A percentile compares a stretch with the other conserved stretches of the same genome.
Conservation (phyloP, 2,797 vertebrate species). For the Coregonus sp. region DNA sequence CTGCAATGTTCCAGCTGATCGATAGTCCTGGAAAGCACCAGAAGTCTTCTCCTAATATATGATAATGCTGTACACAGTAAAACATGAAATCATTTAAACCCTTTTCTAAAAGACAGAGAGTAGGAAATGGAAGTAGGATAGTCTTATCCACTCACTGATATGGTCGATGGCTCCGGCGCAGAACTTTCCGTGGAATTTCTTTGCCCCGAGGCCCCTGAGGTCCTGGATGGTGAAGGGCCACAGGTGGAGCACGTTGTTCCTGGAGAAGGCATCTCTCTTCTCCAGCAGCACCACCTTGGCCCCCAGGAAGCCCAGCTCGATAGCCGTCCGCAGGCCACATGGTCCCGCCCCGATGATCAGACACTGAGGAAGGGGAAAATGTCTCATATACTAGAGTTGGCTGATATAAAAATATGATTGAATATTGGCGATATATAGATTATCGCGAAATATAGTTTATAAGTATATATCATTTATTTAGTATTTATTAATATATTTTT, state of each 20-base stretch:
- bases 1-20: not conserved
- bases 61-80: not conserved
- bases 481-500: no score
- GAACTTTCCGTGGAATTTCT: conserved; percentile 98
- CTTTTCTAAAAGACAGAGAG: not conserved
- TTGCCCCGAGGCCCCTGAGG: conserved; percentile 94
- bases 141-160: conserved; percentile 85
- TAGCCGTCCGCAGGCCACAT: conserved; percentile 94
- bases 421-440: not conserved
- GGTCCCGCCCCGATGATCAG: conserved; percentile 97
- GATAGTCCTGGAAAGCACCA: not conserved
- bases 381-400: not conserved
- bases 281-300: conserved; percentile 96
- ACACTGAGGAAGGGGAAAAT: conserved; percentile 78
- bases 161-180: conserved; percentile 98
- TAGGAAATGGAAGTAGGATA: not conserved
- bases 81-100: not conserved
- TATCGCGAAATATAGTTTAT: not conserved
- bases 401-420: not conserved
- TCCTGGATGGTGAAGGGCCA: conserved; percentile 99
- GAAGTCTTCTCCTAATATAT: not conserved
- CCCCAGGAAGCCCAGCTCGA: conserved; percentile 91
- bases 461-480: no score
- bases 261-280: conserved; percentile 95
- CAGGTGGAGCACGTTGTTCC: conserved; percentile 95